phyloP scores from a whole-genome alignment of 2,113 vertebrate species.

The Gobiocypris rarus region DNA sequence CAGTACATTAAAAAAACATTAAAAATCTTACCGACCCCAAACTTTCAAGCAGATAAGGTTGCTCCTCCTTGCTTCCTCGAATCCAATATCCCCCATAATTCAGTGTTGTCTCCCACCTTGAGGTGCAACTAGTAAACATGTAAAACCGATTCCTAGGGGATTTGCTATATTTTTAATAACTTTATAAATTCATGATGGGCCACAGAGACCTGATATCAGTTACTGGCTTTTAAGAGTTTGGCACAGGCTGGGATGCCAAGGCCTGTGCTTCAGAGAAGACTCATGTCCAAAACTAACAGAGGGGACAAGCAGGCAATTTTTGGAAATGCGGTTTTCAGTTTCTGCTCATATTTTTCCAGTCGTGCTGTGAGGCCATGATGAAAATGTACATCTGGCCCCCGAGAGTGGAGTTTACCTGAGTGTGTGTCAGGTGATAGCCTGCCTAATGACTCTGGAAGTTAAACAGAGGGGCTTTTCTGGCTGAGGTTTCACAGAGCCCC shows the following conservation, averaged over 20 bases:
- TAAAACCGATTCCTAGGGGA: constrained; percentile 77
- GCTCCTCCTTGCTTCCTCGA: constrained; percentile 33
- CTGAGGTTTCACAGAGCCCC: constrained; percentile 68
- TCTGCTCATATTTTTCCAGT: constrained; percentile 74
- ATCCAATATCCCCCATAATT: constrained; percentile 75
- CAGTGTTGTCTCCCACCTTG: constrained; percentile 81
- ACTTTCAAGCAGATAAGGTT: not conserved
- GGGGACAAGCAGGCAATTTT: constrained; percentile 73
- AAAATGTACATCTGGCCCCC: constrained; percentile 66
- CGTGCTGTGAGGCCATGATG: constrained; percentile 66
- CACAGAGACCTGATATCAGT: constrained; percentile 73
- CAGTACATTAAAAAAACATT: too few species aligned
- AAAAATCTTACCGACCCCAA: not conserved
- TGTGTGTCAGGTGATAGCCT: constrained; percentile 75
- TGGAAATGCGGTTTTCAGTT: constrained; percentile 75
- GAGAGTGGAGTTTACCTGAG: constrained; percentile 71
- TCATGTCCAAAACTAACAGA: constrained; percentile 79
- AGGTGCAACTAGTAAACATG: constrained; percentile 79
- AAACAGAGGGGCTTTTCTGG: constrained; percentile 73
- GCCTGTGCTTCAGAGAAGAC: constrained; percentile 64
- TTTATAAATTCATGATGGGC: constrained; percentile 65
- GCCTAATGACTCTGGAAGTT: constrained; percentile 74
- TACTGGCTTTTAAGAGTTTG: constrained; percentile 79
- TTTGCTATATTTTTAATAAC: constrained; percentile 80
- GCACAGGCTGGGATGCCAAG: constrained; percentile 64